Evolutionary conservation across 2,113 vertebrate species (phyloP).

Genomic region (Pterophyllum scalare): DNA sequence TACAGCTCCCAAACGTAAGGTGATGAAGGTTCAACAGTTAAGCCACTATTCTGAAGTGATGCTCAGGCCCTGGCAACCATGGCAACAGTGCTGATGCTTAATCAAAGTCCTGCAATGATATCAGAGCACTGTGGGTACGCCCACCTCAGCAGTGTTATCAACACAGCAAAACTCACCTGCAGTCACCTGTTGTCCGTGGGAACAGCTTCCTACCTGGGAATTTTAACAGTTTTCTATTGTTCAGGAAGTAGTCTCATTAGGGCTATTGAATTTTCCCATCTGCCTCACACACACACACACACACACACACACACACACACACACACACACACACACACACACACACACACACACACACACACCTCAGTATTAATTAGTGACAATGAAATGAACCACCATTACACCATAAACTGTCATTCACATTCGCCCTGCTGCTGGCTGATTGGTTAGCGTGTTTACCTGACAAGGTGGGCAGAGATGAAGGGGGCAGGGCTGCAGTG

Average conservation of each 20-base stretch:
- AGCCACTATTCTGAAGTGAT: not conserved
- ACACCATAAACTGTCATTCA: constrained; percentile 30
- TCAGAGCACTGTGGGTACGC: not conserved
- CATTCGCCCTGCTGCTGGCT: not conserved
- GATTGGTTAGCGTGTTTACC: constrained; percentile 39
- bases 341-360: not conserved
- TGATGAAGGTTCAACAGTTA: constrained; percentile 1
- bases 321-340: not conserved
- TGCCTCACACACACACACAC: constrained; percentile 15
- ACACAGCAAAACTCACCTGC: not conserved
- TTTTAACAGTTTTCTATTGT: constrained; percentile 52
- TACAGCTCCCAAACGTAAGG: not conserved
- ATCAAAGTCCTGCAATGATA: not conserved
- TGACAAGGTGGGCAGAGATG: not conserved
- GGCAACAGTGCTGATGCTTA: not conserved
- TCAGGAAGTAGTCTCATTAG: constrained; percentile 32
- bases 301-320: not conserved
- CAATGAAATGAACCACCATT: constrained; percentile 51
- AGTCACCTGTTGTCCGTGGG: constrained; percentile 23
- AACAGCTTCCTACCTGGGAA: constrained; percentile 34
- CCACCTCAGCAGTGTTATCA: not conserved
- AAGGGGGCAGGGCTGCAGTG: constrained; percentile 9
- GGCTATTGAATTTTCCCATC: constrained; percentile 45
- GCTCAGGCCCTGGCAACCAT: not conserved
- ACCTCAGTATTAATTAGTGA: constrained; percentile 38